Conservation (phyloP, 2,888 invertebrate genomes). For the Melinaea marsaeus region DNA sequence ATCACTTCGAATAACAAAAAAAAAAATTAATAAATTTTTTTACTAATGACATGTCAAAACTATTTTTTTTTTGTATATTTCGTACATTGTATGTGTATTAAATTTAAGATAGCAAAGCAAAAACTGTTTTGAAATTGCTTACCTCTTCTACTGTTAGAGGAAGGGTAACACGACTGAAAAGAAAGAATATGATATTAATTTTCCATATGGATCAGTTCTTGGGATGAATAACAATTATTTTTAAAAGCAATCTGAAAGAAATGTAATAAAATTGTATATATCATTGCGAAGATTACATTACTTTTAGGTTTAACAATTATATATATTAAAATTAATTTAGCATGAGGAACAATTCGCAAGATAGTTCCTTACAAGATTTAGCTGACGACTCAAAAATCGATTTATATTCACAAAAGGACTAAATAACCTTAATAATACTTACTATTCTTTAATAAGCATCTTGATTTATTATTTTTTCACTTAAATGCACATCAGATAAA, state of each 20-base stretch:
- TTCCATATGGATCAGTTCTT: constrained; percentile 20
- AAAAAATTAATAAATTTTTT: neutral
- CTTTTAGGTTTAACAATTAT: neutral
- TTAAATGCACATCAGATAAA: constrained; percentile 76
- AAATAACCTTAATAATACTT: constrained; percentile 74
- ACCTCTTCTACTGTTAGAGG: constrained; percentile 98
- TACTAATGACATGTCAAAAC: neutral
- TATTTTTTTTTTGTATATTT: neutral
- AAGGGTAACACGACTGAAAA: constrained; percentile 94
- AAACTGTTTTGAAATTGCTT: constrained; percentile 53
- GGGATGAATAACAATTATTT: constrained; percentile 3
- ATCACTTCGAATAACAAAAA: neutral
- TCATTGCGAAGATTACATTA: constrained; percentile 52
- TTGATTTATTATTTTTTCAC: constrained; percentile 68
- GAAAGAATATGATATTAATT: constrained; percentile 39
- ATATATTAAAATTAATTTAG: constrained; percentile 20
- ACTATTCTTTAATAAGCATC: constrained; percentile 86
- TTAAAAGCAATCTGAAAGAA: constrained; percentile 46
- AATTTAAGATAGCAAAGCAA: neutral
- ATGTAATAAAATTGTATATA: constrained; percentile 61
- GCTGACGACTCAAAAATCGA: constrained; percentile 62
- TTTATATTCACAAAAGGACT: constrained; percentile 59
- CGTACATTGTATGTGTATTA: neutral
- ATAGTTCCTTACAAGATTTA: constrained; percentile 25
- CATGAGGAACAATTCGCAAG: constrained; percentile 8